Conservation (phyloP, 2,888 invertebrate genomes). For the Frankliniella fusca region DNA sequence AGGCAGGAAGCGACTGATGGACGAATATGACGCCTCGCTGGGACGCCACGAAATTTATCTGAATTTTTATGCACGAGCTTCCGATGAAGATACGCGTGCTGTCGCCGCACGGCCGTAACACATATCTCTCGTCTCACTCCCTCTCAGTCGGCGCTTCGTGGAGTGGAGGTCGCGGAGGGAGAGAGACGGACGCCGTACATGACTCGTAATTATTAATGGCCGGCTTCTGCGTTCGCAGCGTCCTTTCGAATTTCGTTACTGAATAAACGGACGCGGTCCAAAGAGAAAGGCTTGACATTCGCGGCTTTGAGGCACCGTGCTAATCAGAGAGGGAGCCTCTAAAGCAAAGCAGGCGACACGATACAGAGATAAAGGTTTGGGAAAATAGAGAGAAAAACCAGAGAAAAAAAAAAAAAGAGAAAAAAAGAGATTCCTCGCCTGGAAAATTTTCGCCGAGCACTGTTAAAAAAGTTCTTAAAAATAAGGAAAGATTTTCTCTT, state of each 20-base stretch:
- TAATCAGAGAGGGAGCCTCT: background rate
- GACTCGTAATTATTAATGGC: too few relatives aligned
- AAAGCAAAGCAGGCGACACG: background rate
- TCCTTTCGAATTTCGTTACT: background rate
- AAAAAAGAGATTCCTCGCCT: background rate
- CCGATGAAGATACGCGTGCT: too few relatives aligned
- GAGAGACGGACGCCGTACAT: too few relatives aligned
- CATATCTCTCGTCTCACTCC: too few relatives aligned
- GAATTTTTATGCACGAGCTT: too few relatives aligned
- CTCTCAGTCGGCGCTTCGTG: too few relatives aligned
- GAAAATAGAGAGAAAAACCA: background rate
- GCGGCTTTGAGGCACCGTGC: background rate
- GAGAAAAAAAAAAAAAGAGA: background rate
- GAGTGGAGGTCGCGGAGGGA: too few relatives aligned
- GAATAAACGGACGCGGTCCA: background rate
- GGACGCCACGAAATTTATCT: too few relatives aligned
- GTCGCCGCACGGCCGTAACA: too few relatives aligned
- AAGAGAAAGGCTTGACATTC: background rate
- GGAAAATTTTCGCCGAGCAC: background rate
- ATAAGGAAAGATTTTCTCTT: background rate
- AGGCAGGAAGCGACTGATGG: background rate
- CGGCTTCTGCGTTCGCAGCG: background rate
- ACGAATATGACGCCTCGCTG: too few relatives aligned
- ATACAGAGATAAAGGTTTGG: background rate
- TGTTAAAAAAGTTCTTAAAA: too few relatives aligned